These are phyloP conservation scores for Verasper variegatus DNA, from an alignment of 2,113 vertebrate species.

Conservation along the genomic window DNA sequence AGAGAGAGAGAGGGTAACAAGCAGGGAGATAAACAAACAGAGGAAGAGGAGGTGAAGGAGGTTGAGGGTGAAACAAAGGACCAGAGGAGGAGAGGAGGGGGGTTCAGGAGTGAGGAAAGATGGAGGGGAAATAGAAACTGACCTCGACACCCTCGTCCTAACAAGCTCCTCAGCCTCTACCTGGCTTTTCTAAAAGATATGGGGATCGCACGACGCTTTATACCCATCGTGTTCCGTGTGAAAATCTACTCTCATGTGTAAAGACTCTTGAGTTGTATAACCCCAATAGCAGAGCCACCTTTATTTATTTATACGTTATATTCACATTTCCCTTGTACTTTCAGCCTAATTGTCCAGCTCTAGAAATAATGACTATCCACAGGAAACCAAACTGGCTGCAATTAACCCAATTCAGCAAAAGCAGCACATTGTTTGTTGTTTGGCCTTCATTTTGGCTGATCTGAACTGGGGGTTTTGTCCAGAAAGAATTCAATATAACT, in stretches of 20 bases:
- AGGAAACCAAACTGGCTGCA: neutral
- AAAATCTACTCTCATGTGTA: neutral
- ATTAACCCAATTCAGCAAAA: neutral
- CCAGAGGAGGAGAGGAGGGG: neutral
- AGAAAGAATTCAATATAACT: too few relatives aligned
- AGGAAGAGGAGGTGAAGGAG: slow-evolving; percentile 9
- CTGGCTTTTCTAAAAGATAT: neutral
- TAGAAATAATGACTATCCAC: too few relatives aligned
- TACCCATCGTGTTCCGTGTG: neutral
- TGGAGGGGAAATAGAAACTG: slow-evolving; percentile 2
- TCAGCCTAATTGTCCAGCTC: too few relatives aligned
- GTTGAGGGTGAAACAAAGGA: slow-evolving; percentile 3
- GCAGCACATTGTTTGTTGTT: neutral
- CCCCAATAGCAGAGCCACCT: neutral
- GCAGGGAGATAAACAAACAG: neutral
- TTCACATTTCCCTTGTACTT: neutral
- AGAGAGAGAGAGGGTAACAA: slow-evolving; percentile 3
- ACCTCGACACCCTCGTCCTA: slow-evolving; percentile 38
- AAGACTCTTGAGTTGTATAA: neutral
- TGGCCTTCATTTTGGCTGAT: neutral
- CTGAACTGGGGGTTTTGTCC: too few relatives aligned
- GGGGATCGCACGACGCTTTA: neutral
- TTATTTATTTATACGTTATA: neutral
- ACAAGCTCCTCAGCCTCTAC: slow-evolving; percentile 29
- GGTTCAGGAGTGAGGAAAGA: slow-evolving; percentile 8